Percentiles rank a stretch among this genome's conserved stretches.
Conservation (phyloP, 2,888 invertebrate species). For the Latheticus oryzae region DNA sequence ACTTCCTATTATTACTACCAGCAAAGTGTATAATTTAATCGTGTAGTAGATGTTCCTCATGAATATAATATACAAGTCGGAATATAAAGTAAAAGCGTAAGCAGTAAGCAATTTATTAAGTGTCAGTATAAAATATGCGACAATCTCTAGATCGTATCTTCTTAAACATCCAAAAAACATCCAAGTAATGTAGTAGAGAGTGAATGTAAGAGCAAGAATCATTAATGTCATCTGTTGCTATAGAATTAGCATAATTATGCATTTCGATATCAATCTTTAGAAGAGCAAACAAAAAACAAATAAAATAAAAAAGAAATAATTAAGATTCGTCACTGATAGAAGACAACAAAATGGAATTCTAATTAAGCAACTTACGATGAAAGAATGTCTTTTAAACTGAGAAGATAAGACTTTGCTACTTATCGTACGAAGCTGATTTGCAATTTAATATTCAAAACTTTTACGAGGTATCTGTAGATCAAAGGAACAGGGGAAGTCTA, state of each 20-base stretch:
- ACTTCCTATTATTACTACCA: too few relatives aligned
- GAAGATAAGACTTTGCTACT: slow-evolving; percentile 51
- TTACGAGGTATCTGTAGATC: slow-evolving; percentile 48
- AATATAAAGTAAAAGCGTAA: slow-evolving; percentile 44
- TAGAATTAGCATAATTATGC: slow-evolving; percentile 59
- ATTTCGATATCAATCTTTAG: slow-evolving; percentile 55
- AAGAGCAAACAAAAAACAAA: slow-evolving; percentile 31
- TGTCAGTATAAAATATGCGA: slow-evolving; percentile 50
- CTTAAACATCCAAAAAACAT: slow-evolving; percentile 47
- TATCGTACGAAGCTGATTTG: slow-evolving; percentile 55
- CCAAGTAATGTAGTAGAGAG: slow-evolving; percentile 46
- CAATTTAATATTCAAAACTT: slow-evolving; percentile 59
- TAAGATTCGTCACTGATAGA: slow-evolving; percentile 56
- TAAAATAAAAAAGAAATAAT: slow-evolving; percentile 51
- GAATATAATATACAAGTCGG: slow-evolving; percentile 15
- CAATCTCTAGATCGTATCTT: slow-evolving; percentile 45
- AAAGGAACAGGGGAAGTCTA: slow-evolving; percentile 40
- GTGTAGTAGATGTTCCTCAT: too few relatives aligned
- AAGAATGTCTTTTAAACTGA: slow-evolving; percentile 51
- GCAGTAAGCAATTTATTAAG: slow-evolving; percentile 47
- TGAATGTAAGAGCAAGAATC: slow-evolving; percentile 52
- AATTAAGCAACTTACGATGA: slow-evolving; percentile 57
- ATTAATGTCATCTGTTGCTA: slow-evolving; percentile 58
- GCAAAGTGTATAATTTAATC: slow-evolving; percentile 24
- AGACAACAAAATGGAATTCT: slow-evolving; percentile 55